Evolutionary conservation across 2,888 invertebrate genomes (phyloP).

Genomic region (Leistus spinibarbis): DNA sequence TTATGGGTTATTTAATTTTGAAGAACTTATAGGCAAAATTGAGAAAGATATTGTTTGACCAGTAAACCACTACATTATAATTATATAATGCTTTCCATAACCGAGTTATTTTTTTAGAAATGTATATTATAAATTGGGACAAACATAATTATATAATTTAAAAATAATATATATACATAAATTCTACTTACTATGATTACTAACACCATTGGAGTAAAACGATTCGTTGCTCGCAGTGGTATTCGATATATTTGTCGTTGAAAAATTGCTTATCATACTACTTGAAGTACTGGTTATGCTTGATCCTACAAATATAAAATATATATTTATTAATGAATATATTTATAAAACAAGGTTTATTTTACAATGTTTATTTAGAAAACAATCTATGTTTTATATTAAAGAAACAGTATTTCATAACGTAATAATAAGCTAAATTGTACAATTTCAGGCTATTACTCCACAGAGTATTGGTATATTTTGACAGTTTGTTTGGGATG

Average conservation of each 20-base stretch:
- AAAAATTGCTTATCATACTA: slow-evolving; percentile 17
- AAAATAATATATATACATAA: neutral
- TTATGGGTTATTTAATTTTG: too few species aligned
- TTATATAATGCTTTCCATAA: too few species aligned
- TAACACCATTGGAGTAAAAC: slow-evolving; percentile 22
- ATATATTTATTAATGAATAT: neutral
- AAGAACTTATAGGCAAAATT: too few species aligned
- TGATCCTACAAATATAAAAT: slow-evolving; percentile 15
- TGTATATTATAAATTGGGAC: too few species aligned
- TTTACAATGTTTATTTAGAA: neutral
- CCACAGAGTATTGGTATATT: too few species aligned
- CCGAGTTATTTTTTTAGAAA: too few species aligned
- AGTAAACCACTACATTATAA: neutral
- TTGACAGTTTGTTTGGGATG: too few species aligned
- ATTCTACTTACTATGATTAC: slow-evolving; percentile 16
- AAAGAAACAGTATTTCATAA: too few species aligned
- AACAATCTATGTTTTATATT: neutral
- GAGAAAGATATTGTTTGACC: neutral
- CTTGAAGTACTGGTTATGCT: slow-evolving; percentile 32
- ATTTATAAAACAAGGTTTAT: neutral
- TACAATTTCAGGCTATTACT: too few species aligned
- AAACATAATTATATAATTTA: neutral
- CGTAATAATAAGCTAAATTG: too few species aligned
- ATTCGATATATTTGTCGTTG: slow-evolving; percentile 34
- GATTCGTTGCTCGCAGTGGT: slow-evolving; percentile 26